Base-by-base conservation (phyloP, 2,888 invertebrate species). In the Pristionchus fissidentatus region DNA sequence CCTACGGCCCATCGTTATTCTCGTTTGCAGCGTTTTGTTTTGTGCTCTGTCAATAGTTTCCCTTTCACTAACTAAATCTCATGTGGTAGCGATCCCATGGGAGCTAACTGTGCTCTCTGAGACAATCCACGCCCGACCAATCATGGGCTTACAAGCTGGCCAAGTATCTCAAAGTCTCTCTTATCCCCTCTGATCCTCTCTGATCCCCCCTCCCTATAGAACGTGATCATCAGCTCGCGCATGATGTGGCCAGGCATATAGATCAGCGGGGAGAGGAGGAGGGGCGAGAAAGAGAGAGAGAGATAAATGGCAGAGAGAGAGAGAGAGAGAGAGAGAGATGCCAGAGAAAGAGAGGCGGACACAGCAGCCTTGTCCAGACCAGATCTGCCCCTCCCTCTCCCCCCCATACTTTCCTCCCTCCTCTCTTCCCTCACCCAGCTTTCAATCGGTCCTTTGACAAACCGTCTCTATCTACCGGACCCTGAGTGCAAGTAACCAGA, bases 211-310 rank as follows among this genome's bases (percentile, higher is more conserved):
- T 41, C 41, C 38, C 75, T 41, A 75, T 52, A 75, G 75, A 75
- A 75, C 75, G 75, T 75, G 75, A 75, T 75, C 49, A 49, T 49
- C 46, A 75, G 75, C 75, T 75, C 19, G 49, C 10, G 49, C 49
- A 13, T 49, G 49, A 49, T 10, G 10, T 10, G 49, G 49, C 10
- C 10, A 49, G 49, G 49, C 10, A 49, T 49, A 19, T 13, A 49
- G 49, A 49, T 10, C 10, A 49, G 10, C 49, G 19, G 49, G 49
- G 19, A 19, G 49, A 49, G 19, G 49, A 49, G 49, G 49, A 49
- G 49, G 49, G n/a, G n/a, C n/a, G n/a, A n/a, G n/a, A n/a, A 49
- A 13, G 49, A 49, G 19, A 49, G 49, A 10, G 19, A n/a, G n/a
- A n/a, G n/a, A n/a, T n/a, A n/a, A n/a, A n/a, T n/a, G n/a, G n/a